Percentiles rank a stretch among this genome's conserved stretches.
Evolutionary conservation across 1,140 invertebrate species (phyloP).

Genomic region (Magallana angulata): DNA sequence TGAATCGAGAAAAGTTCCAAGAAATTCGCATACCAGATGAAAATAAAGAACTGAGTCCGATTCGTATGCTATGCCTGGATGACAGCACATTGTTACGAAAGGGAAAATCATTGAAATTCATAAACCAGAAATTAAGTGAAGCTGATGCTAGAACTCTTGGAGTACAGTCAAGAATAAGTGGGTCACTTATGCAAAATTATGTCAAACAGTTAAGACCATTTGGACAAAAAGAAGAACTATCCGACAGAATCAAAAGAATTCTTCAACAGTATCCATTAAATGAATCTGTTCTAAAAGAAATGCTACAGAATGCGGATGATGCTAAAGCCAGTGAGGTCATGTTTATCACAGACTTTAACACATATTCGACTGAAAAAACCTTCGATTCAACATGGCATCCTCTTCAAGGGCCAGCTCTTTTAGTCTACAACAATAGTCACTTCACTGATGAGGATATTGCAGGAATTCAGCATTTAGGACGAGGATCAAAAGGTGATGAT

Average conservation of each 20-base stretch:
- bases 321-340: constrained; percentile 73
- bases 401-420: constrained; percentile 74
- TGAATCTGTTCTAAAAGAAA: constrained; percentile 70
- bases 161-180: constrained; percentile 62
- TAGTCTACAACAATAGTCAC: constrained; percentile 73
- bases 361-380: constrained; percentile 60
- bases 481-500: constrained; percentile 69
- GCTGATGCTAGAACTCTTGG: constrained; percentile 61
- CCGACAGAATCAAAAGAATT: constrained; percentile 70
- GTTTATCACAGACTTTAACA: constrained; percentile 72
- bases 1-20: background rate
- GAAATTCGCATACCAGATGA: constrained; percentile 60
- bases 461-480: constrained; percentile 73
- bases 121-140: constrained; percentile 57
- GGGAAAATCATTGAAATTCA: constrained; percentile 58
- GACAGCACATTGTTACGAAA: constrained; percentile 55
- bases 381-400: constrained; percentile 63
- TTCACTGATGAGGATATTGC: constrained; percentile 73
- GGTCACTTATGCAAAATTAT: constrained; percentile 45
- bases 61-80: constrained; percentile 62
- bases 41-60: constrained; percentile 50
- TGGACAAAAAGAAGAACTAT: constrained; percentile 74
- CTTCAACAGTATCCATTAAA: constrained; percentile 73
- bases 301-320: constrained; percentile 80
- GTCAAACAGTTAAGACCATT: constrained; percentile 58